Evolutionary conservation across 2,888 invertebrate species (phyloP), one percentile per base, ranked within the genome.

Genomic region (Exephanes ischioxanthus): DNA sequence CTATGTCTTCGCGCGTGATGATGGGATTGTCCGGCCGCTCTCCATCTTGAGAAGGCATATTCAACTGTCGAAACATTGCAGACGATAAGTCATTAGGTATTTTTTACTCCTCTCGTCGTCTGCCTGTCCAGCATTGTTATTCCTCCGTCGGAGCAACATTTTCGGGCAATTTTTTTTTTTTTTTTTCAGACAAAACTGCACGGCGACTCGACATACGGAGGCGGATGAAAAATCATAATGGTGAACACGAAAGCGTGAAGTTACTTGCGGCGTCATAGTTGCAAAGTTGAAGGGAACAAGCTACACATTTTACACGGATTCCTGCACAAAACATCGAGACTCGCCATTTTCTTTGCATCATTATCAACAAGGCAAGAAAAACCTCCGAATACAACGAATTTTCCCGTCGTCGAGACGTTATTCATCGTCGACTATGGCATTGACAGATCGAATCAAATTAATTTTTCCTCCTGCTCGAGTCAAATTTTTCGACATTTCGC

Each of bases 11-110:
- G 67, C 89, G 90, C 80, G 82, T 88, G 37, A 88, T 82, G 63
- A 75, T 83, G 51, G 87, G 83, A 88, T 88, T 89, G 79, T 90
- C 90, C 11, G 90, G 83, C 81, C 89, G 68, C 83, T 92, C 91
- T 70, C 86, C 87, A 89, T 89, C 89, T 83, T 91, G 89, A 71
- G 87, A 70, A 79, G 93, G 92, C 93, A 93, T 93, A 83, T 82
- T 86, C 53, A 45, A 75, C 81, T 77, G 78, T 79, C 16, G n/a
- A 66, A 81, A 78, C 63, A 73, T 72, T 51, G 7, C 33, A 61
- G 4, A 73, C 16, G 6, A 26, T 16, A 3, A 80, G 2, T 11
- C 58, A 79, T 83, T 73, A 53, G 3, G n/a, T 16, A 45, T 30
- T 55, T 58, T 58, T 58, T 58, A 30, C 33, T 16, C 30, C 33